Evolutionary conservation across 2,113 vertebrate genomes (phyloP), one percentile per base, ranked within the genome.

Genomic region (Chinchilla lanigera): DNA sequence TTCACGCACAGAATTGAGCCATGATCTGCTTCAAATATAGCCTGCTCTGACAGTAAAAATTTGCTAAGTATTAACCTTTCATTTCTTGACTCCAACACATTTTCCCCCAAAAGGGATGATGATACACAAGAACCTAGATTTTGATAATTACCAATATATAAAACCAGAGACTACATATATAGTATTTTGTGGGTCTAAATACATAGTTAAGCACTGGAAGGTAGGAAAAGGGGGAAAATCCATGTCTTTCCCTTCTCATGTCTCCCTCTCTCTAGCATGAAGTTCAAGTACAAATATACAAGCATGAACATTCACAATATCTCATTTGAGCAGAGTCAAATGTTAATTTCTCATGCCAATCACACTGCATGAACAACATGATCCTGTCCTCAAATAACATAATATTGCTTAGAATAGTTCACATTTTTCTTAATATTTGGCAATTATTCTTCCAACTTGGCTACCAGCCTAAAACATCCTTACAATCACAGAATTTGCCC

Each of bases 381-480:
- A 92, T 85, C 35, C 84, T 94, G 93, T 81, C 93, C 78, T 96
- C 95, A 93, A 96, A 93, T 94, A 88, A 90, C 44, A 89, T 54
- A 81, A 52, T 20, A 96, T 60, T 83, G 71, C 90, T 96, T 81
- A 50, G 14, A 90, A 83, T 38, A 97, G 89, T 94, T 97, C 92
- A 93, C 93, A 94, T 63, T 90, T 97, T 97, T 96, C 94, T 91
- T 89, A 85, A 65, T 92, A 83, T 94, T 97, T 98, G 87, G 81
- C 96, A 96, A 97, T 90, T 83, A 95, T n/a, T 97, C 86, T 97
- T 95, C 94, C 93, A 97, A 83, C 92, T 97, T 91, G 97, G 97
- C 94, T 86, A 83, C 73, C 71, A 90, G 95, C 95, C 95, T 96
- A 94, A 97, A 84, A 95, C n/a, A 95, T 97, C 82, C 96, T 98